Evolutionary conservation across 2,113 vertebrate species (phyloP).

Genomic region (Baryphthengus martii): DNA sequence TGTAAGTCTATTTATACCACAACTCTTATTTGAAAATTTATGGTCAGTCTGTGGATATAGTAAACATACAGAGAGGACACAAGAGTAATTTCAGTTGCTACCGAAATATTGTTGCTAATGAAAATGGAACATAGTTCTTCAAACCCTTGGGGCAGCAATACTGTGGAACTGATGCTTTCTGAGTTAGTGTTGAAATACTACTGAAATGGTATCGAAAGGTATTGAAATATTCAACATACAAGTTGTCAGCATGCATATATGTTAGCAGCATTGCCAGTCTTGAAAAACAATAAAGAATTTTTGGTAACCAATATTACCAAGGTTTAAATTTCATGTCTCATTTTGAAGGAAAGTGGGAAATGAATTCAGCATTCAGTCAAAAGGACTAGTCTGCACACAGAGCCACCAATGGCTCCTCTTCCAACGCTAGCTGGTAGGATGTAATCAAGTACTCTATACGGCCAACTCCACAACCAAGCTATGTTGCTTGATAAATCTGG

Average conservation of each 20-base stretch:
- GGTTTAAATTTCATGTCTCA: neutral
- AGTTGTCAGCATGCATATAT: neutral
- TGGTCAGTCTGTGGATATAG: neutral
- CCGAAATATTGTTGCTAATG: neutral
- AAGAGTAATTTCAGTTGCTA: neutral
- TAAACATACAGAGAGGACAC: neutral
- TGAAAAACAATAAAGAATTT: neutral
- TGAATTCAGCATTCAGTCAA: neutral
- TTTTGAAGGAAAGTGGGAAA: neutral
- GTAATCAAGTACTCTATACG: neutral
- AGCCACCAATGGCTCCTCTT: neutral
- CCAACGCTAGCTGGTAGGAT: neutral
- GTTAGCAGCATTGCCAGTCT: neutral
- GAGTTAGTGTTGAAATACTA: neutral
- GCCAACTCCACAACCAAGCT: neutral
- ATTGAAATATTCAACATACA: neutral
- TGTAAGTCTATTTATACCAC: neutral
- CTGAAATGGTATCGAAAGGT: neutral
- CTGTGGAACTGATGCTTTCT: neutral
- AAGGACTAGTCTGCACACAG: rapidly evolving
- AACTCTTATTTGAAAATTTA: neutral
- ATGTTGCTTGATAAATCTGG: neutral
- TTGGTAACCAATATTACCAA: neutral
- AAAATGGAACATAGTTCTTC: neutral
- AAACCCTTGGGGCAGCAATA: neutral